A percentile compares a stretch with the other conserved stretches of the same genome.
These are phyloP conservation scores for Drosophila cognata DNA, from an alignment of 2,888 invertebrate species.

Conservation along the genomic window DNA sequence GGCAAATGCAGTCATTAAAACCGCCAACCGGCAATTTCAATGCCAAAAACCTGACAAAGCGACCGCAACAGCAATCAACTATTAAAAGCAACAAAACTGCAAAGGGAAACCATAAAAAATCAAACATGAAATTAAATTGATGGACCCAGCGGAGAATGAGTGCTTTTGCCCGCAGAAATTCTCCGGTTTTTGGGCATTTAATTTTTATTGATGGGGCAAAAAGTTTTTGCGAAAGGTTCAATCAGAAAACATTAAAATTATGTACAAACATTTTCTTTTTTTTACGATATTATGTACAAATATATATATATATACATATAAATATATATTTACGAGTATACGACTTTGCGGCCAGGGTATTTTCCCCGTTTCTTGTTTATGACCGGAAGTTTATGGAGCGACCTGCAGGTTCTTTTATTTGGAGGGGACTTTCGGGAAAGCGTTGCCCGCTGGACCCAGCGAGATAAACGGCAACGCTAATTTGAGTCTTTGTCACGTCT, in stretches of 20 bases:
- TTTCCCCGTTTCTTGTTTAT: conserved; percentile 58
- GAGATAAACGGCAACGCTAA: conserved; percentile 81
- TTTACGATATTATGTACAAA: conserved; percentile 20
- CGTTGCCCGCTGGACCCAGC: conserved; percentile 43
- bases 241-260: conserved; percentile 77
- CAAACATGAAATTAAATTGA: conserved; percentile 81
- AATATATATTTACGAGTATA: conserved; percentile 66
- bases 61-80: conserved; percentile 64
- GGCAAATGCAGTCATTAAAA: conserved; percentile 66
- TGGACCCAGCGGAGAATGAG: conserved; percentile 53
- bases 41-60: conserved; percentile 44
- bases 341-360: conserved; percentile 7
- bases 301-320: conserved; percentile 45
- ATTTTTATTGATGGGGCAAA: conserved; percentile 46
- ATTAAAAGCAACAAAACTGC: conserved; percentile 58
- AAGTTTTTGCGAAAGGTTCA: conserved; percentile 66
- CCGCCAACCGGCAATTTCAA: conserved; percentile 54
- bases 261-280: conserved; percentile 53
- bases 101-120: conserved; percentile 56
- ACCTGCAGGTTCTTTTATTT: conserved; percentile 56
- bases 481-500: conserved; percentile 84
- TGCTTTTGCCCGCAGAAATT: conserved; percentile 15
- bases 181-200: conserved; percentile 35
- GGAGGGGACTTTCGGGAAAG: conserved; percentile 17
- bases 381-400: conserved; percentile 72